Evolutionary conservation across 2,797 vertebrate species (phyloP).

Genomic region (Odontamblyopus rebecca): DNA sequence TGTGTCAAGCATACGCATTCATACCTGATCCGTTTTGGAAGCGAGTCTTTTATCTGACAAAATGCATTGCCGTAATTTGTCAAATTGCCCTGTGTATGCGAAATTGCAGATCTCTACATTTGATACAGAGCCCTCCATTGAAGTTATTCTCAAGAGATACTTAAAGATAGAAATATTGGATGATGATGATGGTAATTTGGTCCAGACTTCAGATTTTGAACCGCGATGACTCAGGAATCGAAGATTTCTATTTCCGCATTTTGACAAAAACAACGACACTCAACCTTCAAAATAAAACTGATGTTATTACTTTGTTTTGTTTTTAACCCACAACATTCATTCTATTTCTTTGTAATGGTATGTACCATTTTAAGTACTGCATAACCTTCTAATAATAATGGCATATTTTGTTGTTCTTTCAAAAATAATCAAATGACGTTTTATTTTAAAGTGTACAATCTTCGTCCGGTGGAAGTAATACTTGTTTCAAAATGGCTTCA

Average conservation of each 20-base stretch:
- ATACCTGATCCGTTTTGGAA: constrained; percentile 89
- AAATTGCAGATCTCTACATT: constrained; percentile 89
- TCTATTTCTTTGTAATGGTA: background rate
- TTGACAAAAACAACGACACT: background rate
- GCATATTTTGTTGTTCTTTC: background rate
- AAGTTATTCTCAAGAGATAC: background rate
- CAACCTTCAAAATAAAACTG: constrained; percentile 56
- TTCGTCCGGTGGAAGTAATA: constrained; percentile 35
- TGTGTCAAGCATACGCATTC: constrained; percentile 22
- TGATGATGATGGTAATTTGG: background rate
- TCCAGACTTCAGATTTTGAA: background rate
- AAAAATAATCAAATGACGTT: background rate
- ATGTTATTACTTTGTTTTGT: background rate
- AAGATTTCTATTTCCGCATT: constrained; percentile 40
- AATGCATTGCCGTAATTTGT: constrained; percentile 81
- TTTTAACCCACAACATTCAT: background rate
- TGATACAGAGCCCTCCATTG: constrained; percentile 84
- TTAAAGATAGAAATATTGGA: accelerated
- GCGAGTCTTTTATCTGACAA: constrained; percentile 82
- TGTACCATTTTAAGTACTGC: too few species aligned
- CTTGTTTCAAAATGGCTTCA: constrained; percentile 6
- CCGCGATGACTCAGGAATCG: constrained; percentile 64
- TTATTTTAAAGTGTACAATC: constrained; percentile 45
- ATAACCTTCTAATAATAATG: background rate
- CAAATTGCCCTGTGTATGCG: constrained; percentile 85